A percentile compares a stretch with the other conserved stretches of the same genome.
Conservation (phyloP, 2,888 invertebrate genomes). For the Phania funesta region DNA sequence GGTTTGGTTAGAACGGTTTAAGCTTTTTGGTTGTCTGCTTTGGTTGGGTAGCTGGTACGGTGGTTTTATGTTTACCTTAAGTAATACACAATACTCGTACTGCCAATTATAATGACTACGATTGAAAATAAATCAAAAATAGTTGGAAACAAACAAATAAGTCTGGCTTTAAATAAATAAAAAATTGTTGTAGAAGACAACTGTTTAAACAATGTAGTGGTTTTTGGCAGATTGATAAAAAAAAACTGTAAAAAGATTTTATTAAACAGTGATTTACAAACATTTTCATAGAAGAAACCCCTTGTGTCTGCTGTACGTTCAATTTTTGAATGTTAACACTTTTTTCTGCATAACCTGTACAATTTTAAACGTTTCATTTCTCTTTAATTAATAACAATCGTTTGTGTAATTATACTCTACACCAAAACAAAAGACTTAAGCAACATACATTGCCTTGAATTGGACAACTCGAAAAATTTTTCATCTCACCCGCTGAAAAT, state of each 20-base stretch:
- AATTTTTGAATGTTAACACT: too few species aligned
- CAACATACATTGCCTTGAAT: constrained; percentile 32
- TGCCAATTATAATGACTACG: constrained; percentile 66
- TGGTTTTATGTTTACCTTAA: constrained; percentile 34
- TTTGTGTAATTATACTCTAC: constrained; percentile 27
- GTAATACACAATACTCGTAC: constrained; percentile 50
- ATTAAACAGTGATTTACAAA: constrained; percentile 7
- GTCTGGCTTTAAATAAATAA: neutral
- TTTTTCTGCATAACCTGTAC: too few species aligned
- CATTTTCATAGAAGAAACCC: too few species aligned
- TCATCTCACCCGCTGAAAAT: constrained; percentile 2
- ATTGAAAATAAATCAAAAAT: constrained; percentile 66
- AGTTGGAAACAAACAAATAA: constrained; percentile 38
- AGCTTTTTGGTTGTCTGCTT: constrained; percentile 7
- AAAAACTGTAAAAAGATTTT: neutral
- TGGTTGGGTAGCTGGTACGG: neutral
- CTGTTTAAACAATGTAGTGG: neutral
- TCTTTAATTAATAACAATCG: too few species aligned
- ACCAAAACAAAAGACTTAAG: constrained; percentile 63
- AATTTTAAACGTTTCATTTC: too few species aligned
- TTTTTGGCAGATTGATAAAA: neutral
- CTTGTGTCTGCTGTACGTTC: too few species aligned
- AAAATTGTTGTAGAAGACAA: neutral
- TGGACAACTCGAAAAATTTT: neutral
- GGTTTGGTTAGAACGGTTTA: neutral